These are phyloP conservation scores for Trichoplusia ni DNA, from an alignment of 1,140 invertebrate genomes.

Conservation along the genomic window DNA sequence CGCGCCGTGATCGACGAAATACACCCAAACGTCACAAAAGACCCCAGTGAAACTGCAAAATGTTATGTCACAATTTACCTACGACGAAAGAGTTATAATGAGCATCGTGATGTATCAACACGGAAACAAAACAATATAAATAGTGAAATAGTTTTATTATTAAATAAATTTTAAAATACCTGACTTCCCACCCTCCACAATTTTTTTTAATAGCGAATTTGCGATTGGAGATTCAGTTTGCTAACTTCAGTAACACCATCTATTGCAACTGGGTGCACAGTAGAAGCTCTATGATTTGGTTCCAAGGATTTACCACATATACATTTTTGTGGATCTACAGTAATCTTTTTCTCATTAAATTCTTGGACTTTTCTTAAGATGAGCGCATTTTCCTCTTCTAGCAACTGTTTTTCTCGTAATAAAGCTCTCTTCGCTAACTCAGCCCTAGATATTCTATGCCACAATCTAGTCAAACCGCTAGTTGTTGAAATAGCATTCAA, in stretches of 20 bases:
- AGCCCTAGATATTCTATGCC: slow-evolving; percentile 68
- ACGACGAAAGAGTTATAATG: slow-evolving; percentile 17
- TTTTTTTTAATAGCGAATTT: too few species aligned
- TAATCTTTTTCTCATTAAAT: slow-evolving; percentile 45
- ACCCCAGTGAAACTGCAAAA: neutral
- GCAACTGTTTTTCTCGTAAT: slow-evolving; percentile 59
- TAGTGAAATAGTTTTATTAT: neutral
- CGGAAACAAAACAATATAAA: slow-evolving; percentile 22
- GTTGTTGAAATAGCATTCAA: slow-evolving; percentile 58
- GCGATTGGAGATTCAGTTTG: slow-evolving; percentile 24
- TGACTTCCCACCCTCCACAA: too few species aligned
- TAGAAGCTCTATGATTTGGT: slow-evolving; percentile 17
- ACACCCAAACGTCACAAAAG: slow-evolving; percentile 36
- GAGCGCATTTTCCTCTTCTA: slow-evolving; percentile 63
- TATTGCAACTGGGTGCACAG: slow-evolving; percentile 45
- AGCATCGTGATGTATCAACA: slow-evolving; percentile 33
- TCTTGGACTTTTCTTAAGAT: slow-evolving; percentile 53
- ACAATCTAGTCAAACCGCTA: slow-evolving; percentile 63
- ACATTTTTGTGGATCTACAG: slow-evolving; percentile 49
- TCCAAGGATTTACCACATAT: slow-evolving; percentile 37
- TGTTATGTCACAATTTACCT: slow-evolving; percentile 31
- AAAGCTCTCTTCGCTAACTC: slow-evolving; percentile 64
- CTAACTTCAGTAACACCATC: slow-evolving; percentile 54
- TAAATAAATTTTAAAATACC: neutral
- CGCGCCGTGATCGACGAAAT: slow-evolving; percentile 46